Percentiles rank a stretch among this genome's conserved stretches.
Conservation (phyloP, 2,888 invertebrate species). For the Phaonia tiefii region DNA sequence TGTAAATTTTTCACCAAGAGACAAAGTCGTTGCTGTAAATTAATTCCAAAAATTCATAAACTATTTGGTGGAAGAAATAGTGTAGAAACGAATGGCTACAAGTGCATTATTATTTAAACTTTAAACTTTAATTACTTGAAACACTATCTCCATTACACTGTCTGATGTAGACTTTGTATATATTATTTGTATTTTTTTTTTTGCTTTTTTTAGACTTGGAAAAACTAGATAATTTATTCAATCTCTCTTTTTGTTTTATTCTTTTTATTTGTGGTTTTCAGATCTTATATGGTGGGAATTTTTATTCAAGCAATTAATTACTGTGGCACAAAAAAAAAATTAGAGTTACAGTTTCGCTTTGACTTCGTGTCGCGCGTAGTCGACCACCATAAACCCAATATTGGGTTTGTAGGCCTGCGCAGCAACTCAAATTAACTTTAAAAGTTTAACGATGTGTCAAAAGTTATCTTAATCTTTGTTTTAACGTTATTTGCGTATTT, state of each 20-base stretch:
- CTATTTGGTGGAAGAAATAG: background rate
- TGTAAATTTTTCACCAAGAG: background rate
- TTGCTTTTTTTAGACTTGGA: background rate
- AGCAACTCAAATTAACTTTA: constrained; percentile 57
- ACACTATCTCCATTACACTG: background rate
- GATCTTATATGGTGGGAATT: constrained; percentile 60
- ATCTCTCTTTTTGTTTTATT: no score
- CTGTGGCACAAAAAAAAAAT: background rate
- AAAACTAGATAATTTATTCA: constrained; percentile 50
- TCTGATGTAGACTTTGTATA: background rate
- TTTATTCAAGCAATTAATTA: constrained; percentile 59
- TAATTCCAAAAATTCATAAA: no score
- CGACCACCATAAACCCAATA: background rate
- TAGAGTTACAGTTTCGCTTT: constrained; percentile 23
- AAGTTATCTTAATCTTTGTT: constrained; percentile 61
- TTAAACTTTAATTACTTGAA: constrained; percentile 14
- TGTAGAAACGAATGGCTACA: no score
- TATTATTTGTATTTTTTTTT: constrained; percentile 19
- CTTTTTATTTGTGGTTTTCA: constrained; percentile 38
- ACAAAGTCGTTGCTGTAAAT: background rate
- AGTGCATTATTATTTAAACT: constrained; percentile 29
- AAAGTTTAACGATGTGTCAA: constrained; percentile 55
- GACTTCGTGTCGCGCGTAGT: constrained; percentile 18
- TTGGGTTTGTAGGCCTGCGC: background rate
- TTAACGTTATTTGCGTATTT: constrained; percentile 3